phyloP scores from a whole-genome alignment of 2,888 invertebrate species.

The Hirtodrosophila duncani region DNA sequence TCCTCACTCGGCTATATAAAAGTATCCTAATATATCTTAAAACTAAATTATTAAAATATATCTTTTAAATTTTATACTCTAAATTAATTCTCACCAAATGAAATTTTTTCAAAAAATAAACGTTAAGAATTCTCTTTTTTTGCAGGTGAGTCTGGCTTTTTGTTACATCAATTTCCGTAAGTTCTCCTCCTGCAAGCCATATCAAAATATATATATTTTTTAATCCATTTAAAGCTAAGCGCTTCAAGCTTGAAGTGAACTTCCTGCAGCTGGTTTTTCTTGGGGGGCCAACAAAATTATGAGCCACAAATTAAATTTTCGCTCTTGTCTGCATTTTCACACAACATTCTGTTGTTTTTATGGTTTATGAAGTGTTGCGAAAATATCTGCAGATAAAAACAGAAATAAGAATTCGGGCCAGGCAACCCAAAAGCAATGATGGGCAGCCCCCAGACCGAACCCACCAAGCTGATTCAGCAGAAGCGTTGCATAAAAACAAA shows the following conservation, averaged over 20 bases:
- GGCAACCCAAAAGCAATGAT: conserved; percentile 8
- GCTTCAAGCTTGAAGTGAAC: no score
- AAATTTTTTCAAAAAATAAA: background rate
- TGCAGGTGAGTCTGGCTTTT: conserved; percentile 4
- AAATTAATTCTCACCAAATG: background rate
- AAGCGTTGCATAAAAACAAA: conserved; percentile 17
- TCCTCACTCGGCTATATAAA: no score
- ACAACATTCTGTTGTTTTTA: conserved; percentile 54
- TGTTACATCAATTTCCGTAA: background rate
- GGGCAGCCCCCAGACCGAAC: conserved; percentile 6
- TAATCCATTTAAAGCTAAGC: no score
- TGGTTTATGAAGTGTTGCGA: conserved; percentile 68
- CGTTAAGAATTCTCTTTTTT: background rate
- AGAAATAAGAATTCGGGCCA: conserved; percentile 25
- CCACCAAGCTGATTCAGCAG: conserved; percentile 54
- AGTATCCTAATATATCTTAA: no score
- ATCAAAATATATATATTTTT: background rate
- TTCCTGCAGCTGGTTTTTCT: conserved; percentile 33
- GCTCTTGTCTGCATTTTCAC: conserved; percentile 41
- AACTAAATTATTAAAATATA: no score
- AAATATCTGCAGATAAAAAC: conserved; percentile 56
- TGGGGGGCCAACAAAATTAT: conserved; percentile 41
- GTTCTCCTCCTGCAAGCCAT: background rate
- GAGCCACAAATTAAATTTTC: conserved; percentile 63
- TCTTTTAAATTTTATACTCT: background rate